Base-by-base conservation (phyloP, 2,797 vertebrate genomes). In the Cyprinodon diabolis region DNA sequence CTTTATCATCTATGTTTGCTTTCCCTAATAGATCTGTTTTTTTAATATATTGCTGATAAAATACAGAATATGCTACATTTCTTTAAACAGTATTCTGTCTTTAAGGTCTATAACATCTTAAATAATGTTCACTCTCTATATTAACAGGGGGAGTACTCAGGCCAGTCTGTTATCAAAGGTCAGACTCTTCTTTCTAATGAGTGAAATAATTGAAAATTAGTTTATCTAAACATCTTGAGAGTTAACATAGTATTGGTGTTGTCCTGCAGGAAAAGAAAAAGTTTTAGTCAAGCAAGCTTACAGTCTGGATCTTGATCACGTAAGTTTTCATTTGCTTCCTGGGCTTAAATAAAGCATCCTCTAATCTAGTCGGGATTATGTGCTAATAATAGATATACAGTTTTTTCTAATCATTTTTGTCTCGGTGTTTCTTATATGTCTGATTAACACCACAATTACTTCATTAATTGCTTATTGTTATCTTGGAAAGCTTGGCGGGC, bases 211-310 rank as follows among this genome's bases (percentile, higher is more conserved):
- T 4, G 4, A 12, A 7, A 9, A 9, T 14, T 45, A 55, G 21
- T 43, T 45, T 65, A 23, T n/a, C 40, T 6, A 19, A 60, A 4
- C 12, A 21, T 9, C 23, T n/a, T 37, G 5, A 13, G 10, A 3
- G 8, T 73, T 35, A 68, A 0, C 71, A 23, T 55, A 7, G 65
- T 71, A 25, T 54, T 4, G 68, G 62, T 80, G 15, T 68, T 89
- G 54, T 81, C 79, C 74, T 83, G 51, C 89, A 99, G 98, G 97
- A 73, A 99, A 97, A 94, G 97, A 99, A 92, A 96, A 95, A 43
- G 12, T 93, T 60, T 92, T 97, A 66, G 93, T 96, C 71, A 97
- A 96, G 78, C 96, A 97, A 91, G 92, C 96, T 77, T 92, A 95
- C 30, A 94, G 90, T 10, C 92, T 96, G 85, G 92, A 96, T 84